These are phyloP conservation scores for Drosophila pseudotalamancana DNA, from an alignment of 2,888 invertebrate genomes.

Conservation along the genomic window DNA sequence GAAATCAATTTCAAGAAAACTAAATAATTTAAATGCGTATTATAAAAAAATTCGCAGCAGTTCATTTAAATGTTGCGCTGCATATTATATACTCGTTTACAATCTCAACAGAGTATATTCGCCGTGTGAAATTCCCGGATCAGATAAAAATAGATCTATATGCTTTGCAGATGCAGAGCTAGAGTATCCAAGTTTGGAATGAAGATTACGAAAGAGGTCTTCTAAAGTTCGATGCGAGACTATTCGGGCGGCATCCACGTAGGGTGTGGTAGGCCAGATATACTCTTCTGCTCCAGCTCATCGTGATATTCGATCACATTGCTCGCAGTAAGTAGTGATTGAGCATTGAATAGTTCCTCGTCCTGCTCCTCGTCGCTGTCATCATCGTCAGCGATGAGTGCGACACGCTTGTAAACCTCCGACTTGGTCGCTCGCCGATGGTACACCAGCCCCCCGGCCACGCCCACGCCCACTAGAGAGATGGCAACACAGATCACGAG, in stretches of 20 bases:
- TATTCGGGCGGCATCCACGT: too few species aligned
- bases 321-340: background rate
- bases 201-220: too few species aligned
- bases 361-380: constrained; percentile 59
- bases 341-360: constrained; percentile 51
- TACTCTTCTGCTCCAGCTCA: constrained; percentile 25
- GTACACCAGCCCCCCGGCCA: constrained; percentile 42
- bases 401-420: constrained; percentile 75
- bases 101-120: background rate
- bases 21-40: constrained; percentile 42
- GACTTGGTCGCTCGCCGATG: constrained; percentile 31
- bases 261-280: too few species aligned
- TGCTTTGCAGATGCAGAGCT: too few species aligned
- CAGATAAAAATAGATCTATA: too few species aligned
- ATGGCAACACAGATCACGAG: constrained; percentile 56
- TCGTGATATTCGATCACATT: constrained; percentile 54
- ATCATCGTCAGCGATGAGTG: constrained; percentile 56
- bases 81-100: background rate
- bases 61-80: constrained; percentile 1
- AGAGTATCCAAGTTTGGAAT: too few species aligned
- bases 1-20: constrained; percentile 19
- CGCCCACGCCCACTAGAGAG: constrained; percentile 34
- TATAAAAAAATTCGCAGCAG: constrained; percentile 37
- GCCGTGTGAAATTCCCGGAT: too few species aligned
- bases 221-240: too few species aligned